Evolutionary conservation across 2,113 vertebrate species (phyloP), one percentile per base, ranked within the genome.

Genomic region (Tiliqua scincoides): DNA sequence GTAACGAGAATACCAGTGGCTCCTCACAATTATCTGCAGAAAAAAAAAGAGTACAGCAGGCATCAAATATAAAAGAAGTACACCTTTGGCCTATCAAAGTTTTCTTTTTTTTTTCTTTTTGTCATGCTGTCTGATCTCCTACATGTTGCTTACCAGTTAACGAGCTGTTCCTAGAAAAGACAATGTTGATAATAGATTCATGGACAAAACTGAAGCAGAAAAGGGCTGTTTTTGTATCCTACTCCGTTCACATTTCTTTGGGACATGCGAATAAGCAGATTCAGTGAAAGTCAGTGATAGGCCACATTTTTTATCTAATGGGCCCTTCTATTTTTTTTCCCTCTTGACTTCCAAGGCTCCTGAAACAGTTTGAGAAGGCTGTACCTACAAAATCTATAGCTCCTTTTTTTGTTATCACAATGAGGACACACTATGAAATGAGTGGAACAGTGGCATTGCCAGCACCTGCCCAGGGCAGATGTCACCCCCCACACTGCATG

Each of bases 1-100:
- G 97, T 6, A 99, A 96, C 48, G 93, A 84, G 59, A 97, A 97
- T 6, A 98, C 96, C 85, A 99, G 89, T 0, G 97, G 96, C 63
- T 97, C 96, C 91, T 98, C 98, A 93, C 98, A 99, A 89, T 96
- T 97, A 93, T 98, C 98, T 97, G 87, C 72, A 88, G 83, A 83
- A 89, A 57, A 57, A 57, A 12, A 57, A 57, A 57, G 54, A 95
- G 75, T 1, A 87, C 21, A 92, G 65, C 89, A 74, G 85, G 90
- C 67, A 93, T 91, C 78, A 89, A 59, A 86, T 23, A 35, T 90
- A 48, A 89, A 89, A 88, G 20, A 85, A 75, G 89, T 73, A 88
- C 0, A 3, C 1, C 17, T 78, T 7, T 52, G 30, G 23, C 90
- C 27, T n/a, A 48, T 84, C 0, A 54, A 30, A 0, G 27, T 11